A percentile compares a stretch with the other conserved stretches of the same genome.
These are phyloP conservation scores for Styela plicata DNA, from an alignment of 23 tunicate species.

Conservation along the genomic window DNA sequence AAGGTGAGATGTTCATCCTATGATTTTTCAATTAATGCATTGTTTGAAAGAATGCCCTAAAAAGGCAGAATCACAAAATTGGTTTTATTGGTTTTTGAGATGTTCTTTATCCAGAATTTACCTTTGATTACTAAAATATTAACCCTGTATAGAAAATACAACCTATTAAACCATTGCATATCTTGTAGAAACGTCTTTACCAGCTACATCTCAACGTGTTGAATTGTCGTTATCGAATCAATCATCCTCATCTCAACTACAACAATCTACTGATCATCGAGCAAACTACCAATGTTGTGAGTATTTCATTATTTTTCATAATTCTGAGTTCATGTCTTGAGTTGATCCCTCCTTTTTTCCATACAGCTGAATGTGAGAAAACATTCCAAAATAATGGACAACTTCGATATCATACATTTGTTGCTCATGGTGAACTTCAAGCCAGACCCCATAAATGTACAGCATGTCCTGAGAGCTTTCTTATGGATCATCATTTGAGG, in stretches of 20 bases:
- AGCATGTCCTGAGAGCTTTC: constrained; percentile 70
- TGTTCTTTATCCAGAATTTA: too few species aligned
- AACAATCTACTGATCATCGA: background rate
- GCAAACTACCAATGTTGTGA: background rate
- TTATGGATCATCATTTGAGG: constrained; percentile 55
- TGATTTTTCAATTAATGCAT: too few species aligned
- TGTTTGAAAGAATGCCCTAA: too few species aligned
- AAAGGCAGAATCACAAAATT: too few species aligned
- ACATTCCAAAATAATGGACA: constrained; percentile 46
- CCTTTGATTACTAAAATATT: too few species aligned
- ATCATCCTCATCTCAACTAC: background rate
- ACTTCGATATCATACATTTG: constrained; percentile 61
- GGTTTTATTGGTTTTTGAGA: too few species aligned
- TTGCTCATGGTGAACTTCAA: constrained; percentile 68
- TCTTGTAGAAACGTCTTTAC: background rate
- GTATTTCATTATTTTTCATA: too few species aligned
- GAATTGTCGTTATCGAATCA: background rate
- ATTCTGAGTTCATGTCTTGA: too few species aligned
- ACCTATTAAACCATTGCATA: too few species aligned
- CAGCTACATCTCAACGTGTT: background rate
- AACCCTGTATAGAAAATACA: too few species aligned
- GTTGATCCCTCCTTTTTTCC: background rate
- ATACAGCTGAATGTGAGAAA: constrained; percentile 59
- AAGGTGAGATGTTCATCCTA: too few species aligned
- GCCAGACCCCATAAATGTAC: constrained; percentile 76